These are phyloP conservation scores for Leptobrachium ailaonicum DNA, from an alignment of 2,113 vertebrate species.

Conservation along the genomic window DNA sequence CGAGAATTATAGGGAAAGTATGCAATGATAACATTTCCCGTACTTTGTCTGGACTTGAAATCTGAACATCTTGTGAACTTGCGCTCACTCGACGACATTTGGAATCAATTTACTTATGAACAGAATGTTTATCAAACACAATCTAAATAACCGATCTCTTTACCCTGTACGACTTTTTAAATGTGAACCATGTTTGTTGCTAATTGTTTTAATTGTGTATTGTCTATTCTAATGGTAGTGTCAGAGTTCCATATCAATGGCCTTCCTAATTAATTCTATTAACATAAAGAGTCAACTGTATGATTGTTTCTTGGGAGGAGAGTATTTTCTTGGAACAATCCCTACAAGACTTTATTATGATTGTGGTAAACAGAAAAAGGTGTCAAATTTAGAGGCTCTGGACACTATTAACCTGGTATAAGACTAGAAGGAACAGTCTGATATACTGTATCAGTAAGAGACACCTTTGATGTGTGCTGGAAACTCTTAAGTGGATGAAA, in stretches of 20 bases:
- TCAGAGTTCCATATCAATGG: not conserved
- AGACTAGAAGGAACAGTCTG: not conserved
- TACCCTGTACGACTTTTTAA: not conserved
- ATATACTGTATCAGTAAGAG: conserved; percentile 1
- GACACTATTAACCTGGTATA: not conserved
- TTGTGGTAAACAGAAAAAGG: conserved; percentile 6
- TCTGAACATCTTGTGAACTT: too few species aligned
- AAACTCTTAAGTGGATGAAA: conserved; percentile 53
- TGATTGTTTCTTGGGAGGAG: not conserved
- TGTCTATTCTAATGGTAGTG: not conserved
- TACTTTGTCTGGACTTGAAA: too few species aligned
- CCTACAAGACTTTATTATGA: conserved; percentile 1
- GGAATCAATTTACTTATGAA: not conserved
- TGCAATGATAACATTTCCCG: too few species aligned
- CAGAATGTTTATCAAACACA: not conserved
- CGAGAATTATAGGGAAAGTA: too few species aligned
- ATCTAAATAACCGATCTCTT: not conserved
- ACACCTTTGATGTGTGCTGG: conserved; percentile 54
- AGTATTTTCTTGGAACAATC: not conserved
- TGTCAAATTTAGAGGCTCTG: conserved; percentile 15
- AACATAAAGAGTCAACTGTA: conserved; percentile 2
- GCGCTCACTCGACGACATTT: too few species aligned
- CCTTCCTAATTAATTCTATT: not conserved
- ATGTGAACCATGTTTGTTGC: not conserved
- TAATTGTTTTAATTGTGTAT: not conserved